Conservation (phyloP, 2,888 invertebrate species). For the Cantharis rustica region DNA sequence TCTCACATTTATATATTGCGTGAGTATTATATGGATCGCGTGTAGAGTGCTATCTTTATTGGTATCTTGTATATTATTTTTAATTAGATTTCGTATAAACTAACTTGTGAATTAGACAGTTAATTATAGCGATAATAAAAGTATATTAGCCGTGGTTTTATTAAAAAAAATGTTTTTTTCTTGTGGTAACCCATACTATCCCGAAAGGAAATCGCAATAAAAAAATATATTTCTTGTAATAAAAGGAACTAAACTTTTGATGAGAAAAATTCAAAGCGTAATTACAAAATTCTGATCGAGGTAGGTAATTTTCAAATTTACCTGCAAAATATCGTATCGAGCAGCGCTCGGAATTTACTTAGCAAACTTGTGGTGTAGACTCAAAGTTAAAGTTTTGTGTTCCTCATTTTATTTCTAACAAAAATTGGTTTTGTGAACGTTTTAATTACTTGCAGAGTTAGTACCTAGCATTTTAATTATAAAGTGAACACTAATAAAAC, state of each 20-base stretch:
- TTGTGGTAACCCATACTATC: not conserved
- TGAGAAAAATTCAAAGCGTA: not conserved
- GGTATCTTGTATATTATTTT: constrained; percentile 35
- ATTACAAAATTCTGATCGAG: not conserved
- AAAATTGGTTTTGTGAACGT: not conserved
- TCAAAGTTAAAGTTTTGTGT: not conserved
- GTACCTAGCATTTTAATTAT: not conserved
- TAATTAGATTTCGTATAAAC: constrained; percentile 35
- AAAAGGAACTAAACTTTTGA: not conserved
- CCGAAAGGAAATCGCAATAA: not conserved
- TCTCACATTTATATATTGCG: constrained; percentile 25
- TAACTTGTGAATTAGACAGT: constrained; percentile 30
- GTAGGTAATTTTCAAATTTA: not conserved
- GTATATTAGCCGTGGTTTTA: constrained; percentile 1
- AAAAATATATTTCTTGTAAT: not conserved
- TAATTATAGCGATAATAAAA: constrained; percentile 29
- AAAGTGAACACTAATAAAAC: not conserved
- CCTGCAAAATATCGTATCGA: not conserved
- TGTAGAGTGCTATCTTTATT: constrained; percentile 32
- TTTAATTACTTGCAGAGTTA: not conserved
- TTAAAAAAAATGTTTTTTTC: not conserved
- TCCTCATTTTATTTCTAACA: not conserved
- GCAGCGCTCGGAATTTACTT: not conserved
- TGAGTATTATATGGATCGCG: constrained; percentile 30
- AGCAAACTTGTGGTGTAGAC: not conserved